phyloP scores from a whole-genome alignment of 1,140 invertebrate species.

The Elysia chlorotica region DNA sequence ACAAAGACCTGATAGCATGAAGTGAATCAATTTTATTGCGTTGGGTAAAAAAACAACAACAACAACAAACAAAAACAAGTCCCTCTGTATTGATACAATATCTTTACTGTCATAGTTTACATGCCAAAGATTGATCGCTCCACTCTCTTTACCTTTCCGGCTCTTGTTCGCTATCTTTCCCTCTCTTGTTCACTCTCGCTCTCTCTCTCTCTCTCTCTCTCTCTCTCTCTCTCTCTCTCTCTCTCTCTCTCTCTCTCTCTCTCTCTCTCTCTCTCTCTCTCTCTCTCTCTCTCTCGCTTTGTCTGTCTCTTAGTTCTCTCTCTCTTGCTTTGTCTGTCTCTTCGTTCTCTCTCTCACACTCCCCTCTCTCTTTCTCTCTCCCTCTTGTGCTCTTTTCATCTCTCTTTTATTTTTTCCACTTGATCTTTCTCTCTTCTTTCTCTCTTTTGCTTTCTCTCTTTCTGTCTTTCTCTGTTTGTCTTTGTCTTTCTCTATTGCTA shows the following conservation, averaged over 20 bases:
- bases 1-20: no score
- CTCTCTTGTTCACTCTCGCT: neutral
- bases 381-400: neutral
- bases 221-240: neutral
- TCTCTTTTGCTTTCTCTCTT: neutral
- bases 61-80: no score
- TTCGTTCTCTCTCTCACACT: conserved; percentile 1
- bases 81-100: no score
- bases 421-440: neutral
- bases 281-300: neutral
- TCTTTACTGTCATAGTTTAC: no score
- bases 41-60: no score
- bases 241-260: neutral
- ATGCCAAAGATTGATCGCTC: no score
- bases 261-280: conserved; percentile 5
- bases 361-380: neutral
- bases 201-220: conserved; percentile 9
- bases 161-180: neutral
- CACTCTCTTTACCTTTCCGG: neutral
- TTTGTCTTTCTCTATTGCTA: neutral
- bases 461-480: neutral
- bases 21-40: no score
- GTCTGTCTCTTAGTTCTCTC: neutral
- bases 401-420: neutral
- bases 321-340: neutral